Evolutionary conservation across 1,140 invertebrate species (phyloP).

Genomic region (Calephelis nemesis): DNA sequence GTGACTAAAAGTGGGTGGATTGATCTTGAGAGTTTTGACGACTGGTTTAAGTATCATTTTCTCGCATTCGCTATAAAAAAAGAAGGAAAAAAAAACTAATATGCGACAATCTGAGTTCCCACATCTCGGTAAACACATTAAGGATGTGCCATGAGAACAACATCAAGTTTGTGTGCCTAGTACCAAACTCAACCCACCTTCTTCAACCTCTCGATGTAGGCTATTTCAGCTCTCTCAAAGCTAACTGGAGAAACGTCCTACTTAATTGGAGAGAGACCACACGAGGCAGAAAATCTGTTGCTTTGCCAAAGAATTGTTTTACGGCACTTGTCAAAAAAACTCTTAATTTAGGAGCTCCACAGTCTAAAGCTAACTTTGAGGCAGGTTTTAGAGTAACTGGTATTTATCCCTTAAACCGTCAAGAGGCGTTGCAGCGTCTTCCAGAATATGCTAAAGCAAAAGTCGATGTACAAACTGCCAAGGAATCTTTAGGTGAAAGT

Average conservation of each 20-base stretch:
- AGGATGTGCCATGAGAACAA: constrained; percentile 5
- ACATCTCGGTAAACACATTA: constrained; percentile 13
- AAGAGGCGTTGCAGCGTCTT: background rate
- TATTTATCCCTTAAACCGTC: background rate
- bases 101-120: constrained; percentile 8
- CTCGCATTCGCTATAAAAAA: background rate
- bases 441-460: constrained; percentile 2
- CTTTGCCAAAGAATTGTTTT: constrained; percentile 18
- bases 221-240: constrained; percentile 17
- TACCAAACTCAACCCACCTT: constrained; percentile 13
- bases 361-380: constrained; percentile 2
- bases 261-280: constrained; percentile 8
- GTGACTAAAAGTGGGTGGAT: constrained; percentile 19
- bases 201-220: constrained; percentile 22
- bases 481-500: background rate
- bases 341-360: constrained; percentile 3
- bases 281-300: constrained; percentile 12
- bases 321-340: constrained; percentile 11
- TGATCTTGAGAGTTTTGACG: constrained; percentile 10
- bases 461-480: background rate
- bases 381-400: background rate
- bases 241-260: constrained; percentile 20
- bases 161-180: constrained; percentile 6
- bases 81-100: constrained; percentile 11
- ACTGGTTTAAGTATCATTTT: constrained; percentile 12